Evolutionary conservation across 2,888 invertebrate species (phyloP), one percentile per base, ranked within the genome.

Genomic region (Patella depressa): DNA sequence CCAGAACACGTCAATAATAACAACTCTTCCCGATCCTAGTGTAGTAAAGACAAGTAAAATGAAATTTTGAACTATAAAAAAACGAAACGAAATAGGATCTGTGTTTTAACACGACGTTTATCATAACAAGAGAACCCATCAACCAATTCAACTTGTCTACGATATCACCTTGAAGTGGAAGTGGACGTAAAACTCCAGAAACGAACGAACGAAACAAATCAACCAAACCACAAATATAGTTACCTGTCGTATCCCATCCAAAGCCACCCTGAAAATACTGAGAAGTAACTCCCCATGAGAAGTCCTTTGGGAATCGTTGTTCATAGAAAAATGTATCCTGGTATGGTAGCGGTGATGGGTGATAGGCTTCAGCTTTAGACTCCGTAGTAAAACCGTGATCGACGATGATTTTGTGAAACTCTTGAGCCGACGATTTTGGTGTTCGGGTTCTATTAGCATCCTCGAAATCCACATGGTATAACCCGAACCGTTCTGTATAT

Each of bases 381-480:
- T 81, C 72, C 29, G 74, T 76, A 1, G 79, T 75, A 74, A 86
- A 88, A 11, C 87, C 88, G 71, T 86, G 85, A n/a, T 84, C 80
- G 69, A 76, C 73, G 19, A 89, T 83, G 11, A 89, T 76, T 53
- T 87, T 75, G 0, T 83, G 76, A 78, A 85, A 89, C 78, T 82
- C 89, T 24, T 76, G 73, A 2, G 90, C 91, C 1, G 95, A 95
- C 73, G 93, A 90, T 91, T 95, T 95, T 59, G 95, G 93, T 76
- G 94, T 94, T 81, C 95, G 92, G 70, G 94, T 94, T 86, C 94
- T 93, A 82, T 94, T 93, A 9, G 95, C 94, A 87, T 94, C 94
- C 73, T 93, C 92, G 89, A 95, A 95, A 91, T 95, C 94, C 70
- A 95, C 95, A 88, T 94, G 93, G 88, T 94, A 95, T 75, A 95